Evolutionary conservation across 2,797 vertebrate species (phyloP), one percentile per base, ranked within the genome.

Genomic region (Thaleichthys pacificus): DNA sequence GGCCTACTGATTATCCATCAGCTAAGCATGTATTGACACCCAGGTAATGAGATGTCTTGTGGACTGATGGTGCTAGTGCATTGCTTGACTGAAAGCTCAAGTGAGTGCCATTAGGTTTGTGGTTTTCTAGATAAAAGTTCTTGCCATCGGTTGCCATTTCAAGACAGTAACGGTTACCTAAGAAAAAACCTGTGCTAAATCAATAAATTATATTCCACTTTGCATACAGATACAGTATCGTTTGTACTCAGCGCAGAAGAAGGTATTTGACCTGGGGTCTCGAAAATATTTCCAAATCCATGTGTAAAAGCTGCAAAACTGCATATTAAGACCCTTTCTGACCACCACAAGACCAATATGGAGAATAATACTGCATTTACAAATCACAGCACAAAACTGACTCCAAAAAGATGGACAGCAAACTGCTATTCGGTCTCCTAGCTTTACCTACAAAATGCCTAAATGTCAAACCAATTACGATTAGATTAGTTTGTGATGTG

Each of bases 31-130:
- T 90, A 90, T 89, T 84, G 89, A 92, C 88, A 82, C 73, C 65
- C 78, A 74, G 84, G 87, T 91, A 90, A 91, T 89, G 89, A 88
- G 83, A 86, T 82, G 87, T 89, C 89, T 79, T 83, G 77, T 38
- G 87, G 83, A 89, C 87, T 90, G 88, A 92, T 89, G 88, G 82
- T 80, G 76, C 77, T 0, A 65, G 76, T 83, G 84, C 77, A 77
- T 84, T 84, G 81, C 81, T 82, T 79, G 76, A 81, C 82, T 78
- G 66, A 56, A 61, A 72, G 68, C 76, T 70, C 74, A 81, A 82
- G 86, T 87, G 82, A 84, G 71, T 78, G 66, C 30, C 70, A 78
- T 66, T 72, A 72, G 78, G 14, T 71, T 68, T 35, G 19, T 72
- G 26, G 42, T 71, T 21, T 61, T 42, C 17, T 3, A 26, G 0